Evolutionary conservation across 2,797 vertebrate species (phyloP), one percentile per base, ranked within the genome.

Genomic region (Melanotaenia pygmaea): DNA sequence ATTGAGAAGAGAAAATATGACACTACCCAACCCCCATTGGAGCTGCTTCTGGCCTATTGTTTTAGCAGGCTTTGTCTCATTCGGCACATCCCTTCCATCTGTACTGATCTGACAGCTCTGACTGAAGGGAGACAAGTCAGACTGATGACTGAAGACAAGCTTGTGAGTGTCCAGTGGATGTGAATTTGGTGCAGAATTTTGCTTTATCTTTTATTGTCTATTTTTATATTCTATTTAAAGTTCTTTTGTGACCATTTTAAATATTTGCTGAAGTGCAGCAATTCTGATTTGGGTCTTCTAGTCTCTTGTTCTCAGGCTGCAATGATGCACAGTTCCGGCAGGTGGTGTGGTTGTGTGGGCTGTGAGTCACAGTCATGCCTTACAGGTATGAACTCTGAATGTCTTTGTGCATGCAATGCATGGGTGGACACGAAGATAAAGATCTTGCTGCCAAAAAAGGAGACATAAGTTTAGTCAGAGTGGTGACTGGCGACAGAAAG

Each of bases 401-500:
- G 74, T 70, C 72, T 90, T 81, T 83, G 79, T 88, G 79, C 45
- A 57, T 2, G 0, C 85, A 76, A 83, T 76, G 79, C 71, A 83
- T 77, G 75, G 86, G 70, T 80, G 71, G 76, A 73, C 81, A 65
- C 56, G 68, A 61, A 88, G 86, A 91, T 86, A 88, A 86, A 87
- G 79, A 91, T 89, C 86, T 88, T 68, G 79, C 74, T 90, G 80
- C 86, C 90, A 90, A 88, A 91, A 91, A 90, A 88, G 85, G 85
- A 90, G 82, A 81, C 67, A 65, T 76, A 73, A 84, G 73, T 75
- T 84, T 70, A 86, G 80, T 86, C 78, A 82, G 80, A 71, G 77
- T 66, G 66, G 76, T 77, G 87, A 83, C 79, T 86, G 84, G 82
- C 37, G 66, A 83, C 86, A 70, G n/a, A 66, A 45, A 84, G 54